Conservation (phyloP, 2,888 invertebrate genomes). For the Diarsia mendica region DNA sequence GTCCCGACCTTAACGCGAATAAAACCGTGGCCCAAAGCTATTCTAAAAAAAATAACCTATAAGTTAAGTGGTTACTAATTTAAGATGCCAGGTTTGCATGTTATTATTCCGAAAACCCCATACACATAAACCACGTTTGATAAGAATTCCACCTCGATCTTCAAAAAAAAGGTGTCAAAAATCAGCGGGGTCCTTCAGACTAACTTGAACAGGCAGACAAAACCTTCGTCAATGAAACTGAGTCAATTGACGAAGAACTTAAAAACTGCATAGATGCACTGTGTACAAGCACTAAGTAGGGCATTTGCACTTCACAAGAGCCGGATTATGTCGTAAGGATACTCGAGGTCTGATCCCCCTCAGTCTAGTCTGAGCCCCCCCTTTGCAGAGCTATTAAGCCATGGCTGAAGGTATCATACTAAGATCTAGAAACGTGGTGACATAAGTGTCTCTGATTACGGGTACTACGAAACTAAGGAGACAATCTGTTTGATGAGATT, state of each 20-base stretch:
- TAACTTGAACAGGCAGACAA: neutral
- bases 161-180: neutral
- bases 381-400: neutral
- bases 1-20: neutral
- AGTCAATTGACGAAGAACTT: slow-evolving; percentile 26
- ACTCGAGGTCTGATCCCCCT: slow-evolving; percentile 38
- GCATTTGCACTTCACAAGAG: slow-evolving; percentile 33
- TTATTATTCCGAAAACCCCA: neutral
- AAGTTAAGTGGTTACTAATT: neutral
- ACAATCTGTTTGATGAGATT: neutral
- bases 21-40: neutral
- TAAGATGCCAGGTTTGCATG: neutral
- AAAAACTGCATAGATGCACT: slow-evolving; percentile 39
- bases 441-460: neutral
- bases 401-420: neutral
- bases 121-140: neutral
- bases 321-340: slow-evolving; percentile 32
- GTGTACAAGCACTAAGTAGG: slow-evolving; percentile 4
- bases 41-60: too few relatives aligned
- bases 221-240: slow-evolving; percentile 1
- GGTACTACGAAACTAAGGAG: neutral
- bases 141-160: neutral
- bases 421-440: neutral
- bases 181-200: neutral
- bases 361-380: slow-evolving; percentile 7